Evolutionary conservation across 2,888 invertebrate species (phyloP), one percentile per base, ranked within the genome.

Genomic region (Elysia crispata): DNA sequence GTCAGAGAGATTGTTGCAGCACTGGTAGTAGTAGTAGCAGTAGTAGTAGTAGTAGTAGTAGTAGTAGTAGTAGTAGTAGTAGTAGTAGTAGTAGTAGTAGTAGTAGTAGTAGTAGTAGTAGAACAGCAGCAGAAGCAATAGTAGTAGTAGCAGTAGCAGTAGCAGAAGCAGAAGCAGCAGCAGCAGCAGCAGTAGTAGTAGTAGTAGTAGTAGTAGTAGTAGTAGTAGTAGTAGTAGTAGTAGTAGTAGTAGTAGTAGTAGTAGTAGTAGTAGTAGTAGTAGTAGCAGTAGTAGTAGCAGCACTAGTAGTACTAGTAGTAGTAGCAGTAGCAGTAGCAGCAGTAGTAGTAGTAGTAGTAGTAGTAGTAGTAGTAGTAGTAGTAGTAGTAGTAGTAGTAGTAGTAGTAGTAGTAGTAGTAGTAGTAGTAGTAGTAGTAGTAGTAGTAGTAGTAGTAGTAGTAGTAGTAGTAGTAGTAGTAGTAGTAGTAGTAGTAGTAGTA

Each of bases 191-290:
- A n/a, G n/a, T n/a, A 23, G 64, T 64, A 18, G 64, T 64, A 66
- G 25, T 66, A 66, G 66, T 66, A 66, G 66, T 66, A 66, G 66
- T 66, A 23, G 66, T 66, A 66, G 66, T 66, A 66, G 66, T 66
- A 66, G 66, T 66, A 66, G 66, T 66, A 66, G 66, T 66, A 66
- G 66, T 66, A 66, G 66, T 66, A 66, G 66, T 66, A 66, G 66
- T 66, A 66, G 66, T 66, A 30, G 66, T 66, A 30, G 66, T 66
- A 28, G 66, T 66, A 28, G 66, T 28, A 66, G 66, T 66, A 30
- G 66, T 66, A 30, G 66, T 30, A 66, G 66, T 30, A 66, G 66
- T 30, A 66, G 66, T 66, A 60, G 66, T 66, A 66, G 30, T 66
- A 66, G 66, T 66, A 66, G 66, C 30, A 66, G 66, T 1, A 6